phyloP scores from a whole-genome alignment of 2,113 vertebrate genomes.

The Pelusios castaneus region DNA sequence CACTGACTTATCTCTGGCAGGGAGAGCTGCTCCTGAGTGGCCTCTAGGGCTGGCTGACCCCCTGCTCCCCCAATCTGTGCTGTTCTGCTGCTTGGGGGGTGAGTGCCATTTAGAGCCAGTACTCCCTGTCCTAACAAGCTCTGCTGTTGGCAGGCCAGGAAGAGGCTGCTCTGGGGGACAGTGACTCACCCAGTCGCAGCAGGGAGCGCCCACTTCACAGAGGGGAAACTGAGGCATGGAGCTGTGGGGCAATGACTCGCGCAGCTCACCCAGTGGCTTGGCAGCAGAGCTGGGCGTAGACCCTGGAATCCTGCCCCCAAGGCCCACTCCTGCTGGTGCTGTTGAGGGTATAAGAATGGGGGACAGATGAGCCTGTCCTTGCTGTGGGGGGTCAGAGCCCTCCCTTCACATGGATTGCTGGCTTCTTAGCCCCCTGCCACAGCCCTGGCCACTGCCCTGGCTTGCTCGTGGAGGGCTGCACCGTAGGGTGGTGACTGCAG shows the following conservation, averaged over 20 bases:
- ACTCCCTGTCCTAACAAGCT: too few species aligned
- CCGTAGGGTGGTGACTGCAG: neutral
- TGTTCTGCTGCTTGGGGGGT: too few species aligned
- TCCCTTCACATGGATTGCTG: neutral
- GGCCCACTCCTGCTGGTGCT: neutral
- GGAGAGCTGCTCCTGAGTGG: neutral
- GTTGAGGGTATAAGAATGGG: neutral
- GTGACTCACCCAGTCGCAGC: too few species aligned
- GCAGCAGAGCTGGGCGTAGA: neutral
- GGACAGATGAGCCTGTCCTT: too few species aligned
- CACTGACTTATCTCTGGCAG: too few species aligned
- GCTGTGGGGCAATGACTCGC: neutral
- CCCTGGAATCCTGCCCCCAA: neutral
- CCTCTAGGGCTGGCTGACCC: too few species aligned
- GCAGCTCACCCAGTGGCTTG: rapidly evolving
- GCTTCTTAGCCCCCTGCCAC: rapidly evolving
- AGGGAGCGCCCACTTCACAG: neutral
- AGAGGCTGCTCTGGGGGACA: too few species aligned
- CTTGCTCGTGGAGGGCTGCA: neutral
- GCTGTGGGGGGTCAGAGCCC: rapidly evolving
- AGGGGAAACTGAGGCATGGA: neutral
- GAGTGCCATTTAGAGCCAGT: too few species aligned
- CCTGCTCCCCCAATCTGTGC: too few species aligned
- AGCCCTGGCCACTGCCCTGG: neutral
- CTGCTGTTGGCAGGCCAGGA: too few species aligned